Evolutionary conservation across 1,140 invertebrate genomes (phyloP).

Genomic region (Aradophagus sp.): DNA sequence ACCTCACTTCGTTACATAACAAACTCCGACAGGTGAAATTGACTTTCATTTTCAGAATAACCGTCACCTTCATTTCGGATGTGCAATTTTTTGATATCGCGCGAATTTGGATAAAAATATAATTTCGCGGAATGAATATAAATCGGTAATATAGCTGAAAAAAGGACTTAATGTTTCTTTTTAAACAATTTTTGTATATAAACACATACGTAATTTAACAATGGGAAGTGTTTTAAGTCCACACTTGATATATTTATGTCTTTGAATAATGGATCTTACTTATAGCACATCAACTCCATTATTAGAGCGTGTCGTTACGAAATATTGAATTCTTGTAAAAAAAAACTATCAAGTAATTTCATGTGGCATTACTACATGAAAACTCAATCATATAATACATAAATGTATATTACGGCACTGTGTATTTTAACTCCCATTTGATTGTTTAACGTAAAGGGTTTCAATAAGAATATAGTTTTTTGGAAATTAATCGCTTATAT

Average conservation of each 20-base stretch:
- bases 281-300: conserved; percentile 5
- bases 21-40: conserved; percentile 33
- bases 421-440: too few relatives aligned
- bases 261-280: too few relatives aligned
- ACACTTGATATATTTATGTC: too few relatives aligned
- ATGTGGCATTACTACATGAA: neutral
- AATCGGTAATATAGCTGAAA: too few relatives aligned
- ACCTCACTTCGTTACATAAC: conserved; percentile 37
- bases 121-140: neutral
- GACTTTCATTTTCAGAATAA: conserved; percentile 39
- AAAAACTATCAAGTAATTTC: conserved; percentile 12
- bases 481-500: too few relatives aligned
- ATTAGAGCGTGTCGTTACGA: conserved; percentile 26
- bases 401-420: too few relatives aligned
- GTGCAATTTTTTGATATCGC: conserved; percentile 1
- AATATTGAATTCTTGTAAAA: conserved; percentile 18
- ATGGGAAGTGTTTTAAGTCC: too few relatives aligned
- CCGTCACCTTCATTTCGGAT: conserved; percentile 21
- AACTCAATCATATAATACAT: conserved; percentile 1
- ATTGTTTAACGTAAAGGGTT: too few relatives aligned
- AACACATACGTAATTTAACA: too few relatives aligned
- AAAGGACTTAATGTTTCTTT: too few relatives aligned
- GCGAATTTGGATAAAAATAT: conserved; percentile 3
- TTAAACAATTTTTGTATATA: too few relatives aligned
- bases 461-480: too few relatives aligned